These are phyloP conservation scores for Ceyx melanurus DNA, from an alignment of 2,113 vertebrate species.

Conservation along the genomic window DNA sequence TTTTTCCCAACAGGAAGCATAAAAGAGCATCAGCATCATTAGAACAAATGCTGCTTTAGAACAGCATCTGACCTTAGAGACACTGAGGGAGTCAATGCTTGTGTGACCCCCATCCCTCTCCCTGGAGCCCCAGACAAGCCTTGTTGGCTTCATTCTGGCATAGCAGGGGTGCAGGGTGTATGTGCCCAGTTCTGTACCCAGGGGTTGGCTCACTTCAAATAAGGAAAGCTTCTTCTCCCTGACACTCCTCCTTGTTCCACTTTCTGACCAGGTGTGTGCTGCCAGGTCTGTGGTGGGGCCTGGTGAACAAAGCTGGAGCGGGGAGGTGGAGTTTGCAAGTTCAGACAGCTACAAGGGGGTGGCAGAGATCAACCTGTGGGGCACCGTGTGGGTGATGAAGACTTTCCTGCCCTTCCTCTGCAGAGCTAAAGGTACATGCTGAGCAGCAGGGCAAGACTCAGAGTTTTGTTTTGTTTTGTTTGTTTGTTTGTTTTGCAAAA, in stretches of 20 bases:
- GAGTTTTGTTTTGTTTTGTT: background rate
- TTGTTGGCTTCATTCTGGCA: background rate
- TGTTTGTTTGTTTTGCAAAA: background rate
- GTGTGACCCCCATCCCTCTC: background rate
- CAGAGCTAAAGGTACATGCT: conserved; percentile 78
- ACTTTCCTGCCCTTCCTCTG: conserved; percentile 85
- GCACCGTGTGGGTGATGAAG: conserved; percentile 87
- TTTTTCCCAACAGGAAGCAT: background rate
- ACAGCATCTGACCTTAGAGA: background rate
- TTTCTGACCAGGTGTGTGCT: background rate
- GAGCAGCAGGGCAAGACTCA: background rate
- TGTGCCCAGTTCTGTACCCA: background rate
- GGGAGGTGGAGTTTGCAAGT: conserved; percentile 87
- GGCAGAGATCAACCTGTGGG: conserved; percentile 87
- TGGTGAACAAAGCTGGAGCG: conserved; percentile 88
- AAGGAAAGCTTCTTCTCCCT: background rate
- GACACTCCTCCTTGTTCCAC: background rate
- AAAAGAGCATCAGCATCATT: background rate
- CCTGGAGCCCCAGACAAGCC: background rate
- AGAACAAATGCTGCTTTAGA: too few relatives aligned
- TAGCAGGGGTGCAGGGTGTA: background rate
- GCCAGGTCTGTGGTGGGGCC: conserved; percentile 88
- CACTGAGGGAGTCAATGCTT: background rate
- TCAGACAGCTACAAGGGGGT: conserved; percentile 83
- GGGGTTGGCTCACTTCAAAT: background rate